These are phyloP conservation scores for Listrodromus nycthemerus DNA, from an alignment of 2,888 invertebrate genomes.

Conservation along the genomic window DNA sequence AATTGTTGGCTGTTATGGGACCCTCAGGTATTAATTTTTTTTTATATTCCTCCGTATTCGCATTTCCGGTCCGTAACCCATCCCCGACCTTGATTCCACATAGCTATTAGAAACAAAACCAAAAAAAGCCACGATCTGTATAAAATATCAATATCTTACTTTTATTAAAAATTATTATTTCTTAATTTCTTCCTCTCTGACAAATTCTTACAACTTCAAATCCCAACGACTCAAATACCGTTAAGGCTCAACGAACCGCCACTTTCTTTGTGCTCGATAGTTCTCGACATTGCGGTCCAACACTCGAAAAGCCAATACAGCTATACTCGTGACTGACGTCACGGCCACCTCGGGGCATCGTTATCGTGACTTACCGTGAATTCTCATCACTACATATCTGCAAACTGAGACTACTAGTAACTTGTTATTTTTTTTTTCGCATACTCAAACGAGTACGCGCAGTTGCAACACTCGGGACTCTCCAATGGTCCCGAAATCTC, in stretches of 20 bases:
- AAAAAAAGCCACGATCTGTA: not conserved
- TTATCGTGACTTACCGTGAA: constrained; percentile 38
- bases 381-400: constrained; percentile 26
- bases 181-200: not conserved
- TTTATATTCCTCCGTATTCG: constrained; percentile 17
- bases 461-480: constrained; percentile 13
- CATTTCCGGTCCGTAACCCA: not conserved
- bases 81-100: not conserved
- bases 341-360: constrained; percentile 26
- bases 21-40: constrained; percentile 87
- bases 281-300: constrained; percentile 26
- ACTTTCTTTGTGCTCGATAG: constrained; percentile 38
- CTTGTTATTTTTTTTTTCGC: constrained; percentile 20
- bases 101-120: not conserved
- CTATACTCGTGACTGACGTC: constrained; percentile 27
- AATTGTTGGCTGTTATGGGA: constrained; percentile 93
- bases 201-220: not conserved
- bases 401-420: not conserved
- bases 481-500: constrained; percentile 18
- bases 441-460: constrained; percentile 2
- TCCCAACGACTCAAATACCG: not conserved
- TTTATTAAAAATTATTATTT: not conserved
- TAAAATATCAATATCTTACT: not conserved
- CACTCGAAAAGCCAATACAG: not conserved
- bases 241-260: constrained; percentile 11